These are phyloP conservation scores for Ia io DNA, from an alignment of 2,113 vertebrate genomes.

Conservation along the genomic window DNA sequence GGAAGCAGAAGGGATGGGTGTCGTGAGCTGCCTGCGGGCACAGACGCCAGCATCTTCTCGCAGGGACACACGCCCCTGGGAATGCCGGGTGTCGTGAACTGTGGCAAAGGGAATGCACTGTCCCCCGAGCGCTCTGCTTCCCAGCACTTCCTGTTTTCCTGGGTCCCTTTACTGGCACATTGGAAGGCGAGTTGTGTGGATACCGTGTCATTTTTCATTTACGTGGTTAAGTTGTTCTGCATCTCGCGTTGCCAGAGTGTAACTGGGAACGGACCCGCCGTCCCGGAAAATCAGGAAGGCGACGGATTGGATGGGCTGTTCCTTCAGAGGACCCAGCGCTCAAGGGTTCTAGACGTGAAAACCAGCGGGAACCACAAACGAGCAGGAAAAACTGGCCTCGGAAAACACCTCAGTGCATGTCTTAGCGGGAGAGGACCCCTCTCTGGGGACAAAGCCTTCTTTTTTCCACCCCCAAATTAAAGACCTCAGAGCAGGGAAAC, in stretches of 20 bases:
- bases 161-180: background rate
- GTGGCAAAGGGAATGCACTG: background rate
- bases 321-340: background rate
- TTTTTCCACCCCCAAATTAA: background rate
- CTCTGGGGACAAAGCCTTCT: background rate
- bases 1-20: background rate
- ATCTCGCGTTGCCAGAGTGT: background rate
- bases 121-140: background rate
- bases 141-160: accelerated
- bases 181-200: background rate
- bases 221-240: background rate
- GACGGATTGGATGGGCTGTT: background rate
- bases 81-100: too few species aligned
- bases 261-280: background rate
- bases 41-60: accelerated
- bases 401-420: background rate
- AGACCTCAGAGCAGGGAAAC: background rate
- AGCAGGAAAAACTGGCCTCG: background rate
- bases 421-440: background rate
- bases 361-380: background rate
- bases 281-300: background rate
- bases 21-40: accelerated
- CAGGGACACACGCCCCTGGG: accelerated
- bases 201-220: background rate
- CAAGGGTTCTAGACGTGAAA: background rate